Evolutionary conservation across 2,113 vertebrate species (phyloP), one percentile per base, ranked within the genome.

Genomic region (Pachycephala philippinensis): DNA sequence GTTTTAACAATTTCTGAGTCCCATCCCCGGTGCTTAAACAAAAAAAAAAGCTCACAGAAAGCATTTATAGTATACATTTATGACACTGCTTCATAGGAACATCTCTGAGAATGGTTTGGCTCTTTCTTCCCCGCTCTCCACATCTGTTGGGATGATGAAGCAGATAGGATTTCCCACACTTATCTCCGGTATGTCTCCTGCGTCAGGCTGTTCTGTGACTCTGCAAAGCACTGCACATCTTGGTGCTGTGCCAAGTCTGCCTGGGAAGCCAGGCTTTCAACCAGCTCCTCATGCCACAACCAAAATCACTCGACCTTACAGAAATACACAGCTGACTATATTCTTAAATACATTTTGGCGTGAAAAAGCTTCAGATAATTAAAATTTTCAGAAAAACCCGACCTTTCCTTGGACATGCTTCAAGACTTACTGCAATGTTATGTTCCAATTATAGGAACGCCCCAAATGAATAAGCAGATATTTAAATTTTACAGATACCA

Each of bases 401-500:
- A 85, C 70, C 47, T 96, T 81, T 96, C 77, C 83, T 90, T 97
- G 91, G 95, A 86, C 93, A 50, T 21, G 27, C 74, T 90, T 95
- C 88, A 97, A 95, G 91, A 74, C 70, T 81, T 89, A 57, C 28
- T 14, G 7, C 77, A 80, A 81, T 27, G 28, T 76, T 94, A 47
- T 47, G 47, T 95, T 97, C 65, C 89, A 75, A 52, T 94, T 96
- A 97, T 63, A 71, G 84, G 91, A 95, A 85, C 3, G 7, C 45
- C 20, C 39, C 85, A 86, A 72, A 45, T 45, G 68, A 89, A 68
- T 89, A 77, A 83, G 68, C 33, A 89, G 92, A 89, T 97, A 94
- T 91, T 96, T 90, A 93, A 94, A 96, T 97, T 97, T 90, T 96
- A 91, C 42, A 90, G 77, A 70, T 97, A 87, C 53, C 86, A 95